Conservation (phyloP, 2,797 vertebrate genomes). For the Mallotus villosus region DNA sequence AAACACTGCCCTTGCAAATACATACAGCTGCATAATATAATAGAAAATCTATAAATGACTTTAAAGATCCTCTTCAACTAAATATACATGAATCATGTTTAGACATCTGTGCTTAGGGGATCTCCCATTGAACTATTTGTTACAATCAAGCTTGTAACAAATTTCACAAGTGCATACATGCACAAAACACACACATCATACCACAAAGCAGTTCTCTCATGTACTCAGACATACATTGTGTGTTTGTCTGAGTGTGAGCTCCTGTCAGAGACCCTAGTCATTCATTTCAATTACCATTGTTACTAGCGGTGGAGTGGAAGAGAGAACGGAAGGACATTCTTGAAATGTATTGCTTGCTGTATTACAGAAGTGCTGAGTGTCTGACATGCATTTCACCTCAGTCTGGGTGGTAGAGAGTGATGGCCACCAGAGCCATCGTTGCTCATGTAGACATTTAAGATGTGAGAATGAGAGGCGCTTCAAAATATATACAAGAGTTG, state of each 20-base stretch:
- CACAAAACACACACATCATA: conserved; percentile 21
- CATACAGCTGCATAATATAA: conserved; percentile 5
- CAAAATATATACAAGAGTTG: background rate
- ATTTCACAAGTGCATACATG: conserved; percentile 27
- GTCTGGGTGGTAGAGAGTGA: background rate
- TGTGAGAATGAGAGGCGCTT: background rate
- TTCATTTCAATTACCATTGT: conserved; percentile 63
- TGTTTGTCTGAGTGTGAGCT: conserved; percentile 32
- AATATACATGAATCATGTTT: conserved; percentile 10
- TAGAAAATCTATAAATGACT: conserved; percentile 2
- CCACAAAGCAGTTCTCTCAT: background rate
- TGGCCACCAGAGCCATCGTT: background rate
- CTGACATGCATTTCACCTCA: conserved; percentile 5
- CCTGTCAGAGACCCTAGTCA: conserved; percentile 52
- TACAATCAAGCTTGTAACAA: conserved; percentile 25
- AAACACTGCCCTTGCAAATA: conserved; percentile 34
- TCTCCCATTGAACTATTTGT: conserved; percentile 36
- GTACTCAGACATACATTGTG: background rate
- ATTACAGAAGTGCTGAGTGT: conserved; percentile 30
- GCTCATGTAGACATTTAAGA: conserved; percentile 1
- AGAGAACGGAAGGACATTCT: conserved; percentile 46
- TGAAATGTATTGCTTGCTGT: conserved; percentile 55
- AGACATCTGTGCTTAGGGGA: conserved; percentile 28
- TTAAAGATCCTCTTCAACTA: conserved; percentile 10
- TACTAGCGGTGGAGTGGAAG: conserved; percentile 39